phyloP scores from a whole-genome alignment of 2,888 invertebrate species.

The Tipula vernalis region DNA sequence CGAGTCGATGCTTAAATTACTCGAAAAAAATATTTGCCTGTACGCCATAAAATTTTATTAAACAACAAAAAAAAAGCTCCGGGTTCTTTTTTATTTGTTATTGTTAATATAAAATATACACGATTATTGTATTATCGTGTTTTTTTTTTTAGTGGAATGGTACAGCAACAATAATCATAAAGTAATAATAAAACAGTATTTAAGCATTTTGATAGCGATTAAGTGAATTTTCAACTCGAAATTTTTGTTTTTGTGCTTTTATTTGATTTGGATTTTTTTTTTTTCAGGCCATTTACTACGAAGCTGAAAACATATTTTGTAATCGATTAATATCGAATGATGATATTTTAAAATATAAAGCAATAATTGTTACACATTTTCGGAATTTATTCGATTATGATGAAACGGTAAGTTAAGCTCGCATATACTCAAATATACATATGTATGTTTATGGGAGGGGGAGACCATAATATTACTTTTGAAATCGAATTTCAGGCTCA shows the following conservation, averaged over 20 bases:
- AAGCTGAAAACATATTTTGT: slow-evolving; percentile 61
- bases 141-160: not conserved
- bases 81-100: not conserved
- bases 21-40: not conserved
- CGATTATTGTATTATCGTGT: not conserved
- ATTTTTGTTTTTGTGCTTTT: not conserved
- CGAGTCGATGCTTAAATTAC: not conserved
- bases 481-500: slow-evolving; percentile 24
- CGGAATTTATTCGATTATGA: slow-evolving; percentile 28
- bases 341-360: slow-evolving; percentile 51
- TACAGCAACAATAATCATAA: not conserved
- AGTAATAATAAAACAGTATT: not conserved
- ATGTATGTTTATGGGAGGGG: slow-evolving; percentile 9
- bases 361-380: slow-evolving; percentile 44
- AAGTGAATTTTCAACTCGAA: not conserved
- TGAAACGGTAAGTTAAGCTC: slow-evolving; percentile 14
- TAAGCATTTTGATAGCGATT: not conserved
- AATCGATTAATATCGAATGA: slow-evolving; percentile 56
- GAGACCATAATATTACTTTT: not conserved
- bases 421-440: slow-evolving; percentile 13
- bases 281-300: slow-evolving; percentile 54
- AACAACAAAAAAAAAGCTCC: not conserved
- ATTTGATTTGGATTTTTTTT: slow-evolving; percentile 8
- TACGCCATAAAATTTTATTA: not conserved
- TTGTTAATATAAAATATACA: not conserved